Evolutionary conservation across 1,140 invertebrate genomes (phyloP).

Genomic region (Ostrea edulis): DNA sequence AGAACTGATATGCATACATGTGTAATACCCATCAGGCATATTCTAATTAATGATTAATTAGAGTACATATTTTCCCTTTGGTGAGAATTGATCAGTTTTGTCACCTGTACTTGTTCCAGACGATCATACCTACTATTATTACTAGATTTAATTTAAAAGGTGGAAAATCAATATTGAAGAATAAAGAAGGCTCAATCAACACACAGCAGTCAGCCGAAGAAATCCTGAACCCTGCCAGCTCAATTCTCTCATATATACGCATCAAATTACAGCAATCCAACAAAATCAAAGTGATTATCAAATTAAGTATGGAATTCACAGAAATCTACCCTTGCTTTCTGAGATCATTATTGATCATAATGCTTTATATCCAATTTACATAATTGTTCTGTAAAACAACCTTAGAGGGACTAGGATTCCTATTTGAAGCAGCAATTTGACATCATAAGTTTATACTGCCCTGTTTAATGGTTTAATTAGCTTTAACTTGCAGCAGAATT

Average conservation of each 20-base stretch:
- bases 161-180: background rate
- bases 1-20: background rate
- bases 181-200: background rate
- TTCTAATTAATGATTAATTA: background rate
- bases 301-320: too few relatives aligned
- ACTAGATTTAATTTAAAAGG: background rate
- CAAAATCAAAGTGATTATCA: too few relatives aligned
- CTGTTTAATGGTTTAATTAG: too few relatives aligned
- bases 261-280: too few relatives aligned
- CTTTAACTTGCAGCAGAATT: too few relatives aligned
- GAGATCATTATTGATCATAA: too few relatives aligned
- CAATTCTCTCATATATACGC: too few relatives aligned
- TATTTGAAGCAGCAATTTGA: constrained; percentile 41
- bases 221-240: too few relatives aligned
- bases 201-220: background rate
- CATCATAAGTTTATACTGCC: too few relatives aligned
- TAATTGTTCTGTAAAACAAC: background rate
- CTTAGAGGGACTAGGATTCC: constrained; percentile 19
- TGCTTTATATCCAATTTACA: too few relatives aligned
- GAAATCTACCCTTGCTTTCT: too few relatives aligned
- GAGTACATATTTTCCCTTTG: background rate
- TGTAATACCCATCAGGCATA: background rate
- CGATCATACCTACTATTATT: background rate
- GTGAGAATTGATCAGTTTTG: background rate
- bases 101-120: background rate